phyloP scores from a whole-genome alignment of 2,113 vertebrate genomes.

The Mesembrinibis cayennensis region DNA sequence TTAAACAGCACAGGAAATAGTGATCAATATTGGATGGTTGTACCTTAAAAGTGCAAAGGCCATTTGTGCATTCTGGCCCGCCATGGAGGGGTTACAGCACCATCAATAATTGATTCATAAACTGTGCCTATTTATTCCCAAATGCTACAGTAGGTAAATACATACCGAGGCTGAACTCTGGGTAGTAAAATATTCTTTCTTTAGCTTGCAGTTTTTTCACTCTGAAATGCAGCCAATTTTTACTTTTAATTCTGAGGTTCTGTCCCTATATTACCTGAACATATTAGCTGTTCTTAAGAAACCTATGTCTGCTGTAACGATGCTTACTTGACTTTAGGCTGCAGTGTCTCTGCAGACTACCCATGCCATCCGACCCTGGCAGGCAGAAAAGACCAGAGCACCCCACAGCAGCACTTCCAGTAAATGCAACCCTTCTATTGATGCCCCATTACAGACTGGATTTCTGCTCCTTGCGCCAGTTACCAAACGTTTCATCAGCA shows the following conservation, averaged over 20 bases:
- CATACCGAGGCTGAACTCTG: background rate
- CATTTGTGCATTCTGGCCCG: constrained; percentile 47
- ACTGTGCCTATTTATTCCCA: constrained; percentile 61
- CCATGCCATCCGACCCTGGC: background rate
- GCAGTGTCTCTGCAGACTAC: background rate
- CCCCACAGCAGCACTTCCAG: background rate
- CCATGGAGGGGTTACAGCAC: constrained; percentile 42
- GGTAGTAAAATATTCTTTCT: constrained; percentile 17
- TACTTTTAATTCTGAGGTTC: background rate
- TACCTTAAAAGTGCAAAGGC: constrained; percentile 62
- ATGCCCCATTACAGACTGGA: background rate
- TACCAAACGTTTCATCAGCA: background rate
- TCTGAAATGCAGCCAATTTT: constrained; percentile 23
- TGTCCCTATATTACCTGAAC: background rate
- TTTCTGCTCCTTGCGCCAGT: background rate
- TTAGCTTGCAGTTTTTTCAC: constrained; percentile 41
- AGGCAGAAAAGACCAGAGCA: background rate
- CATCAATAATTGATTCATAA: constrained; percentile 73
- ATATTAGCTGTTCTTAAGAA: background rate
- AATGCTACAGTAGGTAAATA: constrained; percentile 60
- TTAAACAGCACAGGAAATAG: constrained; percentile 30
- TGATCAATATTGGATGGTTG: constrained; percentile 18
- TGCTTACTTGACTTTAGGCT: background rate
- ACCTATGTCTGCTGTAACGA: background rate
- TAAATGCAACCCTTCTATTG: background rate